Base-by-base conservation (phyloP, 2,113 vertebrate genomes). In the Marmota flaviventris region DNA sequence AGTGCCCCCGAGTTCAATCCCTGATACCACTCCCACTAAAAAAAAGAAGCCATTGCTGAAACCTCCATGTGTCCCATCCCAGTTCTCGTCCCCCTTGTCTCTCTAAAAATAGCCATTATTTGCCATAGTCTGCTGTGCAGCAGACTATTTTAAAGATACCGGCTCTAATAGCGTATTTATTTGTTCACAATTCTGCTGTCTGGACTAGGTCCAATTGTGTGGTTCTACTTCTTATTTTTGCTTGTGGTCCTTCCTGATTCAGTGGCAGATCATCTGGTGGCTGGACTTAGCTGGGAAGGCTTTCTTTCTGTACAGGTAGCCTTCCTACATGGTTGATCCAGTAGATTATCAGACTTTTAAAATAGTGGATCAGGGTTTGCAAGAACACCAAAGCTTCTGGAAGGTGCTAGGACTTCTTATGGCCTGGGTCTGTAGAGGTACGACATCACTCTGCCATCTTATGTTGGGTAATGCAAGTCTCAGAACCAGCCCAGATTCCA, bases 371-470 rank as follows among this genome's bases (percentile, higher is more conserved):
- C 34, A 53, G 34, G 14, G 13, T 91, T 91, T 97, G 32, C 32
- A 83, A 89, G 87, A 45, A 83, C 32, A 27, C 61, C 27, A 37
- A 37, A 42, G n/a, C 77, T 78, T 86, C 61, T 69, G 79, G 85
- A 94, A 88, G 37, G 67, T 97, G 48, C 83, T 37, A 85, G 51
- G 34, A 48, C 65, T 94, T 86, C 45, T 82, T 90, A 76, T 42
- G 17, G 11, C 37, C 79, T 76, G n/a, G 39, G 16, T 32, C 67
- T 90, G 39, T 22, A 82, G 70, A 0, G 5, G 3, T 17, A 24
- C 5, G 29, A 25, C 24, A 20, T 87, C 48, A 14, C 34, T 34
- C 37, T 56, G 13, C 72, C 42, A 25, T 25, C 39, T 83, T 92
- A 8, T 63, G 1, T 29, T 81, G 53, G 56, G 39, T 85, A 56